Base-by-base conservation (phyloP, 2,888 invertebrate species). In the Cryptocheilus praepositus region DNA sequence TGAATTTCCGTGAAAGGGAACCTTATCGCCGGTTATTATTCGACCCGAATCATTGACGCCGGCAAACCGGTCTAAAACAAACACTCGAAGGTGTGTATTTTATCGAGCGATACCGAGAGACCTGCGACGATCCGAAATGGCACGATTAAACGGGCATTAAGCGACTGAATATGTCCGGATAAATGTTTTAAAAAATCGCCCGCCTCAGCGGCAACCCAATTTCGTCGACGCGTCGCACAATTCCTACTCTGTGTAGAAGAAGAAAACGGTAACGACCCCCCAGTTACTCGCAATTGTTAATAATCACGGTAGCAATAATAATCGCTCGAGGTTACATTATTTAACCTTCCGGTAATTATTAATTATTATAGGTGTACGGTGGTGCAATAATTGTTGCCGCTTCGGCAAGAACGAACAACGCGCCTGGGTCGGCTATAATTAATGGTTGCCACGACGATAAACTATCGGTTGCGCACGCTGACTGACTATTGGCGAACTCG, bases 11-110 rank as follows among this genome's bases (percentile, higher is more conserved):
- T 59, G 46, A 28, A 53, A 49, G 22, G 65, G 64, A 56, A 53
- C 62, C 61, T 78, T 78, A 78, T 78, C 77, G 64, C 45, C 49
- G 46, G 46, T 74, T 67, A 72, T 74, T 79, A 64, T 72, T 79
- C 70, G 70, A 70, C 61, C 54, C 67, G 64, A 74, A 70, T 76
- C 77, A 76, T 79, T 69, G 70, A 70, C 60, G 66, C 25, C 57
- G 28, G 53, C 61, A 61, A 61, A 53, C 19, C 21, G 25, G 16
- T 45, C 16, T 64, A 46, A 51, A 60, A 25, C 22, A 79, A 81
- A 79, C 74, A 72, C 73, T 74, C 64, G 66, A 69, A 61, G 65
- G 71, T 49, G 45, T 61, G 67, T 64, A 18, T 49, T 59, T 80
- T 81, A 80, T 79, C 78, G 76, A 43, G 13, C 49, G 63, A 64